Evolutionary conservation across 2,797 vertebrate genomes (phyloP), one percentile per base, ranked within the genome.

Genomic region (Leptoclinus maculatus): DNA sequence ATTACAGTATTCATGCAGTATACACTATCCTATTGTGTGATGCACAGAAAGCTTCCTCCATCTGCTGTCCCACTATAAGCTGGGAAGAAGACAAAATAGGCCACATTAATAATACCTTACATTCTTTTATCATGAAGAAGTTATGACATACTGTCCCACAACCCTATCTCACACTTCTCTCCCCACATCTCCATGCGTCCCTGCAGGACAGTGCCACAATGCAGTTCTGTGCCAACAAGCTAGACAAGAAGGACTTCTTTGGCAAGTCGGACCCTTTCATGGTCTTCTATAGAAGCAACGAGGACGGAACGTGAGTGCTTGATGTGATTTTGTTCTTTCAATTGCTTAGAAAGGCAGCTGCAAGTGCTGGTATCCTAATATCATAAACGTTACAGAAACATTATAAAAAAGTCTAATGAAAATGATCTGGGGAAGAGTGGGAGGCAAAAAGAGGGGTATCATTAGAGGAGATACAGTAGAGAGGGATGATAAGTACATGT

Each of bases 191-290:
- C 29, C 43, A 21, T 72, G 11, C 41, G 16, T 80, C 60, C 59
- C 69, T 82, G 36, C 90, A 99, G 98, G 98, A 98, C 11, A 97
- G 97, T 1, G 96, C 96, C 84, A 99, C 97, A 1, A 97, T 98
- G 95, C 97, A 99, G 94, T 98, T 99, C 91, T 99, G 97, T 14
- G 98, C 97, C 94, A 98, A 97, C 93, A 98, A 98, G 83, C 92
- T 99, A 94, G 98, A 99, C 93, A 99, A 99, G 94, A 99, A 99
- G 83, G 98, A 99, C 79, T 99, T 99, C 89, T 99, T 99, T 0
- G 98, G 98, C 68, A 99, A 98, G 89, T 99, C 97, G 0, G 97
- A 98, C 84, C 97, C 97, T 19, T 99, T 98, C 94, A 94, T 99
- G 96, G 97, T 98, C 54, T 98, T 99, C 91, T 99, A 96, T 92